Percentiles rank a stretch among this genome's conserved stretches.
Conservation (phyloP, 2,797 vertebrate genomes). For the Coilia nasus region DNA sequence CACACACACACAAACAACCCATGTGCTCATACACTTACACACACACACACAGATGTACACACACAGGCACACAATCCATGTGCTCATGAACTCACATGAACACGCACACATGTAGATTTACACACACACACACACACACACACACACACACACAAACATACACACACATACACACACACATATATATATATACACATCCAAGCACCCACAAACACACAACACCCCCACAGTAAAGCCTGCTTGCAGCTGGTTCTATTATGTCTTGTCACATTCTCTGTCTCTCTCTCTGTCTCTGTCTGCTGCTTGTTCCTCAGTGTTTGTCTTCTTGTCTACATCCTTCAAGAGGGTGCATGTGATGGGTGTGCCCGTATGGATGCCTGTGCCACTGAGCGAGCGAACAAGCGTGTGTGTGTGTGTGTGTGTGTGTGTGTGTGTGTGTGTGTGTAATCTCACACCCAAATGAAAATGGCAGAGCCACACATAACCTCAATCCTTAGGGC, state of each 20-base stretch:
- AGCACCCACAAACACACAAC: background rate
- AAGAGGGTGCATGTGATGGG: background rate
- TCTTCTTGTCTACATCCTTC: background rate
- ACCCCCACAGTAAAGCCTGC: background rate
- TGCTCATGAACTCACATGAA: too few species aligned
- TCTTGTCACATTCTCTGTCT: background rate
- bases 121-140: background rate
- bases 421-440: background rate
- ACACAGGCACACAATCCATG: too few species aligned
- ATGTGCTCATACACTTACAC: background rate
- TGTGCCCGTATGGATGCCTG: background rate
- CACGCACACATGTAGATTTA: too few species aligned
- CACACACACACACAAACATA: background rate
- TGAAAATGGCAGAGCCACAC: background rate
- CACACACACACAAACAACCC: background rate
- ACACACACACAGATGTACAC: too few species aligned
- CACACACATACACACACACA: background rate
- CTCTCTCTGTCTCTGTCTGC: background rate
- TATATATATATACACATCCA: background rate
- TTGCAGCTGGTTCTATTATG: slow-evolving; percentile 10
- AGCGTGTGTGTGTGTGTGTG: background rate
- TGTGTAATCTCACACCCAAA: background rate
- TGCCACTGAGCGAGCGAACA: background rate
- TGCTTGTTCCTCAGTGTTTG: background rate
- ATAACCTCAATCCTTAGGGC: background rate